A percentile compares a stretch with the other conserved stretches of the same genome.
Evolutionary conservation across 1,140 invertebrate species (phyloP).

Genomic region (Pachyrhynchus sulphureomaculatus): DNA sequence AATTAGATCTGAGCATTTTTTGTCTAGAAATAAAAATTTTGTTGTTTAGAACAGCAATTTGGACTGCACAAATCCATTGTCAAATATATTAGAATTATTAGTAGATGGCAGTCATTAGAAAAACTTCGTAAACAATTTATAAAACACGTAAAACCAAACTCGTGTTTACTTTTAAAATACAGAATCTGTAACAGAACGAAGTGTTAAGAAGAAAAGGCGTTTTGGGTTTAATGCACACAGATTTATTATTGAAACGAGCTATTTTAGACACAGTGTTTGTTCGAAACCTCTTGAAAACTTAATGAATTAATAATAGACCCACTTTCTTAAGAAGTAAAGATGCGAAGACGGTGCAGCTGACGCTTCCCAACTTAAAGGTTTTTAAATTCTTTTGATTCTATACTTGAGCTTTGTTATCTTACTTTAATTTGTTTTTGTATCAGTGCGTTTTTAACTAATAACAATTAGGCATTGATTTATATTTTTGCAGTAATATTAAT

Average conservation of each 20-base stretch:
- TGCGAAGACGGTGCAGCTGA: slow-evolving; percentile 24
- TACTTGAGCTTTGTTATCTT: slow-evolving; percentile 1
- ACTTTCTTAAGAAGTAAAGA: slow-evolving; percentile 23
- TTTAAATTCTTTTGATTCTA: slow-evolving; percentile 6
- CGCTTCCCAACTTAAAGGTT: slow-evolving; percentile 3
- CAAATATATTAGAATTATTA: too few species aligned
- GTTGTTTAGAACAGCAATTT: too few species aligned
- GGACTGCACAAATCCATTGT: too few species aligned
- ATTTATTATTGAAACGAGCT: slow-evolving; percentile 31
- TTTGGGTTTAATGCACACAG: slow-evolving; percentile 23
- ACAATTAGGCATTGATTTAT: too few species aligned
- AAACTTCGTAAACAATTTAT: background rate
- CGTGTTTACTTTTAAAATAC: slow-evolving; percentile 1
- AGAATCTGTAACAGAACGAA: slow-evolving; percentile 14
- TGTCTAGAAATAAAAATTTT: too few species aligned
- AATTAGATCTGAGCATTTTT: too few species aligned
- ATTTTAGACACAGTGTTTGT: slow-evolving; percentile 22
- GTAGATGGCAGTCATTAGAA: too few species aligned
- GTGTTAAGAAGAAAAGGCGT: slow-evolving; percentile 21
- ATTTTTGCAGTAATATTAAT: too few species aligned
- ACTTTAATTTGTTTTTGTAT: slow-evolving; percentile 2
- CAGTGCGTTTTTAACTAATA: too few species aligned
- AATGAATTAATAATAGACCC: slow-evolving; percentile 33
- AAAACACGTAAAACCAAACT: background rate
- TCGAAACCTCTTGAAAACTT: slow-evolving; percentile 28